phyloP scores from a whole-genome alignment of 1,140 invertebrate species.

The Lasioglossum baleicum region DNA sequence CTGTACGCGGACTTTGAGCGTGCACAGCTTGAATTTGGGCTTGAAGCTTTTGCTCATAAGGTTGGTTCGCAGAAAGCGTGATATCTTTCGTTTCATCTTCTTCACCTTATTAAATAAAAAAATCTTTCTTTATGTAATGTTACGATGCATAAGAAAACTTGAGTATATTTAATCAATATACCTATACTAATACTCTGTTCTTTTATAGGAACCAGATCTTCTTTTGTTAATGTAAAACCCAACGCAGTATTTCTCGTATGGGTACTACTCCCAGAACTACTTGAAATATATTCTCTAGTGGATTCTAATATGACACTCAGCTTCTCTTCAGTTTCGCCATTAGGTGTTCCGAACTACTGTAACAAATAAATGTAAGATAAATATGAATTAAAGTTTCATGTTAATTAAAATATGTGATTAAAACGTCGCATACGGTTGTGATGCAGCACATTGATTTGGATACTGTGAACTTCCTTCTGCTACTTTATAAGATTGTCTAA shows the following conservation, averaged over 20 bases:
- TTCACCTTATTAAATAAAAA: constrained; percentile 23
- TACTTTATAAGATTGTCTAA: constrained; percentile 64
- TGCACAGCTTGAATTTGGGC: constrained; percentile 76
- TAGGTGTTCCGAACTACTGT: constrained; percentile 51
- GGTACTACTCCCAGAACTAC: constrained; percentile 68
- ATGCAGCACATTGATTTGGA: constrained; percentile 43
- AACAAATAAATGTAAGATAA: constrained; percentile 10
- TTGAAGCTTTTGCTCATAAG: constrained; percentile 74
- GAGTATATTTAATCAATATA: too few relatives aligned
- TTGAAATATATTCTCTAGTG: constrained; percentile 74
- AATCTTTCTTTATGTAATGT: neutral
- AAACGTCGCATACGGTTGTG: constrained; percentile 59
- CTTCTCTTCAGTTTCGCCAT: constrained; percentile 66
- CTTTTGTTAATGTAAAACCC: constrained; percentile 69
- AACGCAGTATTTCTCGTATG: constrained; percentile 65
- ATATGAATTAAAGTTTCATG: constrained; percentile 12
- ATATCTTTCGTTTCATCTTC: constrained; percentile 47
- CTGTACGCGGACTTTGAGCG: constrained; percentile 77
- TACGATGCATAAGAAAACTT: neutral
- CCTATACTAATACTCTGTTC: constrained; percentile 64
- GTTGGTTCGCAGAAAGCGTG: constrained; percentile 53
- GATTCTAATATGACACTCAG: constrained; percentile 75
- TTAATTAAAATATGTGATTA: too few relatives aligned
- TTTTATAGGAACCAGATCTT: constrained; percentile 70
- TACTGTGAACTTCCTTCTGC: constrained; percentile 60